phyloP scores from a whole-genome alignment of 1,140 invertebrate species.

The Drosophila cardini region DNA sequence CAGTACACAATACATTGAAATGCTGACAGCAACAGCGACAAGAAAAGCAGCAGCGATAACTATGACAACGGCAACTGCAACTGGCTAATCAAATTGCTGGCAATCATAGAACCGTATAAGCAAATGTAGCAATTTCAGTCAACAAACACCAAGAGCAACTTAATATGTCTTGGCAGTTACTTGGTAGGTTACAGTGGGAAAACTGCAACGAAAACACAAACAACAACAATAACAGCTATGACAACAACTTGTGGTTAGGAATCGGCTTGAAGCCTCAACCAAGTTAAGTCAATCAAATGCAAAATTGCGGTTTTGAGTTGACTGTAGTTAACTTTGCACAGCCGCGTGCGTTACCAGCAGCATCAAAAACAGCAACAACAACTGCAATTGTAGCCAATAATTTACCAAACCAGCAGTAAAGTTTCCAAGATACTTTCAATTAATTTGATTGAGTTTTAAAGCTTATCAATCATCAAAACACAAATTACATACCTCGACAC shows the following conservation, averaged over 20 bases:
- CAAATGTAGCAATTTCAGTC: constrained; percentile 80
- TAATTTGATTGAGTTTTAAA: constrained; percentile 73
- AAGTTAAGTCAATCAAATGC: constrained; percentile 83
- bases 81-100: constrained; percentile 79
- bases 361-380: constrained; percentile 28
- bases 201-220: constrained; percentile 18
- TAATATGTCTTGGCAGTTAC: constrained; percentile 68
- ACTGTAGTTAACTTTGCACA: constrained; percentile 80
- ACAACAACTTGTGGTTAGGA: constrained; percentile 61
- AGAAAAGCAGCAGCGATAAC: constrained; percentile 32
- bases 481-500: constrained; percentile 89
- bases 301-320: constrained; percentile 81
- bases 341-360: constrained; percentile 38
- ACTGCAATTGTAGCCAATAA: constrained; percentile 48
- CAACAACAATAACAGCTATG: constrained; percentile 32
- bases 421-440: constrained; percentile 56
- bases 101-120: constrained; percentile 82
- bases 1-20: constrained; percentile 67
- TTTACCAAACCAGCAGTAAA: constrained; percentile 42
- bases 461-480: constrained; percentile 36
- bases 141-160: constrained; percentile 74
- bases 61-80: constrained; percentile 28
- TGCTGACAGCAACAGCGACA: constrained; percentile 31
- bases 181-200: constrained; percentile 48
- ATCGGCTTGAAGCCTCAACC: constrained; percentile 55